phyloP scores from a whole-genome alignment of 2,888 invertebrate genomes.

The Caenorhabditis sp. region DNA sequence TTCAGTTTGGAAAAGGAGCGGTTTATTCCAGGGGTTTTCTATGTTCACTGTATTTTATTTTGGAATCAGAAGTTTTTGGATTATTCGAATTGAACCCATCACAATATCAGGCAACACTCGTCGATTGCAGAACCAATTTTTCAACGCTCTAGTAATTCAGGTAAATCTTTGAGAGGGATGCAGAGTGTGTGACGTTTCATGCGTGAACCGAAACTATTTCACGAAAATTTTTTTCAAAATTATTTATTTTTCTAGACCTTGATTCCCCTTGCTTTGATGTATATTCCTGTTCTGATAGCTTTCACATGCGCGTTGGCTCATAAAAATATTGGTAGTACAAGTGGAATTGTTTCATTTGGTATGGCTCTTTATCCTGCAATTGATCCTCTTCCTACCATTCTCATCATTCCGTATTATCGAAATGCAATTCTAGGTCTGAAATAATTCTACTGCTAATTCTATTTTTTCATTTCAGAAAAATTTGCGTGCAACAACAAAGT shows the following conservation, averaged over 20 bases:
- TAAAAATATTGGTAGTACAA: not conserved
- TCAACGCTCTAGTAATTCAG: slow-evolving; percentile 17
- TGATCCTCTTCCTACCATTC: slow-evolving; percentile 17
- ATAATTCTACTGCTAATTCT: too few species aligned
- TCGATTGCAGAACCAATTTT: slow-evolving; percentile 17
- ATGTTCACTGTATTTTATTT: slow-evolving; percentile 21
- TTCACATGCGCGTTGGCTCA: slow-evolving; percentile 13
- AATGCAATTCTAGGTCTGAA: slow-evolving; percentile 13
- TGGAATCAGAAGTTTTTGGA: slow-evolving; percentile 9
- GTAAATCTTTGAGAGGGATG: too few species aligned
- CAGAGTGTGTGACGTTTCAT: not conserved
- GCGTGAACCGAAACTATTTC: too few species aligned
- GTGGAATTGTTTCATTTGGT: slow-evolving; percentile 7
- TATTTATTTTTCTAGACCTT: slow-evolving; percentile 11
- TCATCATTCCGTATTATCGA: slow-evolving; percentile 15
- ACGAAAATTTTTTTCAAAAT: not conserved
- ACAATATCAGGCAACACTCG: slow-evolving; percentile 2
- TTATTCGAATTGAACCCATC: not conserved
- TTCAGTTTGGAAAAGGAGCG: not conserved
- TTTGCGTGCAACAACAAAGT: too few species aligned
- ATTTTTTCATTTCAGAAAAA: too few species aligned
- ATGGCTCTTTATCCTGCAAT: slow-evolving; percentile 12
- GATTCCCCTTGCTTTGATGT: slow-evolving; percentile 16
- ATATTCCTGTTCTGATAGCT: slow-evolving; percentile 15
- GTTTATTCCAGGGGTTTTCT: slow-evolving; percentile 4